Evolutionary conservation across 64 coral and sea anemone species (phyloP), one percentile per base, ranked within the genome.

Genomic region (Dendronephthya gigantea): DNA sequence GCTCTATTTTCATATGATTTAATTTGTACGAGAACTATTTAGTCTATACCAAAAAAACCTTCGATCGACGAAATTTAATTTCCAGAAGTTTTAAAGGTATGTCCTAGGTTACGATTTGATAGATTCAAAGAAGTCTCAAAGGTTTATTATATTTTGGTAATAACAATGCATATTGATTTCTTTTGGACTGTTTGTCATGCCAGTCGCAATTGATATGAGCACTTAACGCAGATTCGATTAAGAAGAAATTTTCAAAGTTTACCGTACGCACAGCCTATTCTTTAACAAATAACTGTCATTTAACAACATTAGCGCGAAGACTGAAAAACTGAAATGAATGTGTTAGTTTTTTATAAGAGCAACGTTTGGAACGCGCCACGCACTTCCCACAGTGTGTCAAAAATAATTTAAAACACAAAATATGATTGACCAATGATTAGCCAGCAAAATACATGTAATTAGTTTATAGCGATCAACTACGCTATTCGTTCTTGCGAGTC

Each of bases 351-450:
- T 27, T 79, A 79, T 28, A 79, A 35, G 25, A 35, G 32, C 15
- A 8, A 19, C 15, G 72, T 5, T 16, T 36, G 19, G 2, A 29
- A 79, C 72, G 30, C 19, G 6, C 55, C 19, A 36, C 2, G 72
- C 36, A 28, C 4, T 79, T 79, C 72, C 72, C 72, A 79, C 72
- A 79, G 72, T 79, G 2, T 79, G 72, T 79, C 72, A 79, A 79
- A 79, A 79, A 39, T 79, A 79, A 79, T 79, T 79, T 79, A 79
- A 79, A 79, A 79, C 36, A 39, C 15, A 15, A 12, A 79, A 79
- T 28, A 79, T 79, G 72, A 79, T 79, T 79, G 72, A 39, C 36
- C 36, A 39, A 79, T 79, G 72, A 79, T 79, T 79, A 79, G 72
- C 72, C 36, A 39, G 36, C 25, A 79, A 39, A 79, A 79, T 79